Base-by-base conservation (phyloP, 2,888 invertebrate species). In the Biston stratarius region DNA sequence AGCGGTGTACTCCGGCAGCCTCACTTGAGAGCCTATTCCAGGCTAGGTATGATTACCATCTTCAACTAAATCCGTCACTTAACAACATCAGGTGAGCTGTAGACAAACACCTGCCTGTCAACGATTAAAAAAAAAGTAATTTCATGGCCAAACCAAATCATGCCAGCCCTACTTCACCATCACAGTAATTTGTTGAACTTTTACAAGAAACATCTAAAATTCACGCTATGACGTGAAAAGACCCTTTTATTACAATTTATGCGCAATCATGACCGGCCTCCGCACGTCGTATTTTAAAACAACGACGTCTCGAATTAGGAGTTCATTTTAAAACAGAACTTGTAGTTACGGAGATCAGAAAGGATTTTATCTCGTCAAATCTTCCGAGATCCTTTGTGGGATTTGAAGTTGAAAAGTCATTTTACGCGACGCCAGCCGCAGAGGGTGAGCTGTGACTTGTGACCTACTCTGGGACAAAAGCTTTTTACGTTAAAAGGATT, bases 201-300 rank as follows among this genome's bases (percentile, higher is more conserved):
- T 69, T 52, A 58, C 48, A 63, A 69, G 69, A 69, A 72, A 74
- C 71, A 48, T 49, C 61, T 24, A 24, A 61, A 64, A 53, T 59
- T 53, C 53, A n/a, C 40, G 48, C 48, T 14, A 34, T 45, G 52
- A 34, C 47, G 59, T n/a, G 36, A 52, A 69, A 76, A 69, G 60
- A 64, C 60, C 62, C 56, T 66, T 70, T 75, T 67, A 74, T 69
- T 70, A 69, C 73, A 79, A 83, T 81, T 81, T 83, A 83, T 84
- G 79, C 79, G 73, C 68, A 75, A 81, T 78, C 79, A 79, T 76
- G 77, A 65, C 73, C 69, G 69, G 76, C 72, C 64, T 42, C 60
- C 68, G 61, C 66, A 45, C 64, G 62, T 70, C 70, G 72, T 72
- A 57, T 72, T 66, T 63, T 60, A 64, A 49, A 61, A 66, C 24